phyloP scores from a whole-genome alignment of 2,113 vertebrate genomes.

The Cyprinus carpio region DNA sequence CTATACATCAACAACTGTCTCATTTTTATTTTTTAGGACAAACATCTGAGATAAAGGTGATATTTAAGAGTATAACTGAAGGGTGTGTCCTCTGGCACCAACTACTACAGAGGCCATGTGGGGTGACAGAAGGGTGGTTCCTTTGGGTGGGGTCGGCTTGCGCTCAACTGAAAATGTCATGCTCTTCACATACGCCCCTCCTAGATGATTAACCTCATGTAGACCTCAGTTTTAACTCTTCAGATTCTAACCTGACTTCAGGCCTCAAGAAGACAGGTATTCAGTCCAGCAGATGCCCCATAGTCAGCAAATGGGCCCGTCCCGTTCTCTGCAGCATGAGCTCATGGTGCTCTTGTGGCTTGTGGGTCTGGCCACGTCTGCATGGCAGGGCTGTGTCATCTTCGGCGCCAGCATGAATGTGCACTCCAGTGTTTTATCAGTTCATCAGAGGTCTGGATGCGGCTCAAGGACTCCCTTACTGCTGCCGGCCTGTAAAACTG shows the following conservation, averaged over 20 bases:
- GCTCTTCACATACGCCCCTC: neutral
- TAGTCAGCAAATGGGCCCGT: neutral
- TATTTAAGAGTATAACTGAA: neutral
- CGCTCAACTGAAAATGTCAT: neutral
- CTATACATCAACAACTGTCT: neutral
- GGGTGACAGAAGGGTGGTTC: slow-evolving; percentile 14
- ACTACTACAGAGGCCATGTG: neutral
- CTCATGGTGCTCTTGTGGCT: slow-evolving; percentile 20
- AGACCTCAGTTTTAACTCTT: neutral
- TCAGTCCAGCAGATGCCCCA: neutral
- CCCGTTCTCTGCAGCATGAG: slow-evolving; percentile 1
- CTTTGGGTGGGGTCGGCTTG: neutral
- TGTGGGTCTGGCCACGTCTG: slow-evolving; percentile 10
- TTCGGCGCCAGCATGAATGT: slow-evolving; percentile 16
- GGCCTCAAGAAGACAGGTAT: neutral
- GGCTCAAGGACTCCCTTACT: slow-evolving; percentile 1
- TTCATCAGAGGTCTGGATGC: slow-evolving; percentile 35
- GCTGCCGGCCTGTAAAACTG: slow-evolving; percentile 3
- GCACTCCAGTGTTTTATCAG: slow-evolving; percentile 30
- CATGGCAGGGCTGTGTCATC: slow-evolving; percentile 23
- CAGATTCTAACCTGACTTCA: neutral
- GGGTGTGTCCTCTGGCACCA: neutral
- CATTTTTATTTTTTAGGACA: neutral
- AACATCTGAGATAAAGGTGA: neutral
- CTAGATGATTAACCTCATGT: neutral